Evolutionary conservation across 2,113 vertebrate genomes (phyloP).

Genomic region (Pavo muticus): DNA sequence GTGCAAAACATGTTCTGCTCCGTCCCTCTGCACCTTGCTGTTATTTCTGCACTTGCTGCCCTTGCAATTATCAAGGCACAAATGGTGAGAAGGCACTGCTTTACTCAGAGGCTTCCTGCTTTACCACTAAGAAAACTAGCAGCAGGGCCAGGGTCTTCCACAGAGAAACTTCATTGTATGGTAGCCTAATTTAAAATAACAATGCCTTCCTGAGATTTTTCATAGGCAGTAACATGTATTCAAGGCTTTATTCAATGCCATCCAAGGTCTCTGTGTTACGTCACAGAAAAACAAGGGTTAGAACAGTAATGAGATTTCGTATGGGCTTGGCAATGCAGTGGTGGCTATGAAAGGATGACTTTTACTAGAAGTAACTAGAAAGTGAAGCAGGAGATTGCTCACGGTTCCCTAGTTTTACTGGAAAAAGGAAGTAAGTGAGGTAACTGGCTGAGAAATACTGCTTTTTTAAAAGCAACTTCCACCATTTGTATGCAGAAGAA

Average conservation of each 20-base stretch:
- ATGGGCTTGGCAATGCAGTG: background rate
- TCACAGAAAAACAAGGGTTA: background rate
- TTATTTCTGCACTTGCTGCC: background rate
- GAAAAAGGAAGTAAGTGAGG: background rate
- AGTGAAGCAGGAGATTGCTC: background rate
- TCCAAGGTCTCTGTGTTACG: background rate
- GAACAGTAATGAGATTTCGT: background rate
- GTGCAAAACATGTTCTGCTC: background rate
- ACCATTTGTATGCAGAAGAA: slow-evolving; percentile 46
- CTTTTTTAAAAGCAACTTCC: background rate
- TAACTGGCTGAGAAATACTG: slow-evolving; percentile 11
- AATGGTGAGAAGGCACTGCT: background rate
- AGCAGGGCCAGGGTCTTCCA: background rate
- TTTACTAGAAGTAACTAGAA: slow-evolving; percentile 20
- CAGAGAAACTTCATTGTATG: background rate
- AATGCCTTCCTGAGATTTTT: background rate
- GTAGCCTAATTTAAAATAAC: background rate
- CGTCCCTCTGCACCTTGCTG: background rate
- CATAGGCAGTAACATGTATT: background rate
- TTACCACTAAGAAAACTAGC: background rate
- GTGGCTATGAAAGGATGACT: background rate
- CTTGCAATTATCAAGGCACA: background rate
- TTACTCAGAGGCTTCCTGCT: background rate
- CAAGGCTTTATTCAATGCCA: background rate
- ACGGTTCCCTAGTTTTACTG: background rate